These are phyloP conservation scores for Drosophila paranaensis DNA, from an alignment of 2,888 invertebrate genomes.

Conservation along the genomic window DNA sequence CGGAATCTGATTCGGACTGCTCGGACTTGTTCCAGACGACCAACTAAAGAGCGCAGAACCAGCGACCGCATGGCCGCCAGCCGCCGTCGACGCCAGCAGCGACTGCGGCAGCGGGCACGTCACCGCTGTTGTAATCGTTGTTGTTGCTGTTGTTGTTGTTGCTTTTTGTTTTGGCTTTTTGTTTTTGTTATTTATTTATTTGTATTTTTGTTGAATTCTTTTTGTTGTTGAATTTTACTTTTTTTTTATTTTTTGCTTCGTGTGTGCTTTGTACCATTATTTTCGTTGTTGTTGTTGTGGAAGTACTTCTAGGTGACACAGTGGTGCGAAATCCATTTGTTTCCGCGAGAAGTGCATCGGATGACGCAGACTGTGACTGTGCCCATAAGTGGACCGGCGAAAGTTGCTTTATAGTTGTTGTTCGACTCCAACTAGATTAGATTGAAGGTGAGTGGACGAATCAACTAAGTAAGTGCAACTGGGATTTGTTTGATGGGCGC, in stretches of 20 bases:
- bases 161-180: constrained; percentile 14
- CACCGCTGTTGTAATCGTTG: constrained; percentile 65
- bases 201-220: constrained; percentile 37
- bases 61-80: constrained; percentile 49
- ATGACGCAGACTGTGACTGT: not conserved
- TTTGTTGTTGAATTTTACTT: constrained; percentile 38
- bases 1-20: constrained; percentile 43
- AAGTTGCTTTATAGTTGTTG: not conserved
- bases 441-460: not conserved
- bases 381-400: not conserved
- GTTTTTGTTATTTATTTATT: constrained; percentile 16
- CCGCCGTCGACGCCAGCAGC: constrained; percentile 13
- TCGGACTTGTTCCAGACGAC: constrained; percentile 55
- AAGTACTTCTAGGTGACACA: constrained; percentile 46
- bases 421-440: constrained; percentile 6
- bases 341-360: not conserved
- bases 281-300: constrained; percentile 16
- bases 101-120: constrained; percentile 30
- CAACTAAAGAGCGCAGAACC: constrained; percentile 57
- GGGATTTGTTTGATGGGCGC: not conserved
- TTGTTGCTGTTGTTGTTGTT: constrained; percentile 32
- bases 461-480: not conserved
- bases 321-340: constrained; percentile 30
- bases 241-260: constrained; percentile 13
- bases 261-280: constrained; percentile 24